These are phyloP conservation scores for Cantharis nigra DNA, from an alignment of 2,888 invertebrate genomes.

Conservation along the genomic window DNA sequence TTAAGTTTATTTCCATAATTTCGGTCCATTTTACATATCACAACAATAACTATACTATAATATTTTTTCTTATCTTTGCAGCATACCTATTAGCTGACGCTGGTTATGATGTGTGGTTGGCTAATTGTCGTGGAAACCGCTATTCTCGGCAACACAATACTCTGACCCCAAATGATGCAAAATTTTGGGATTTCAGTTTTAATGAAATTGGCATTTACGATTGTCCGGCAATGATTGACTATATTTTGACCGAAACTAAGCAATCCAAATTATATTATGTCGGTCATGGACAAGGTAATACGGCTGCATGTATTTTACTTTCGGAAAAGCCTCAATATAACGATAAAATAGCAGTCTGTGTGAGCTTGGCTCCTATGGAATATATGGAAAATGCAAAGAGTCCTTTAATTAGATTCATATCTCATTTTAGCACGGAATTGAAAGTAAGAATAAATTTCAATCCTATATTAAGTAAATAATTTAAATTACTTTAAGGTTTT, in stretches of 20 bases:
- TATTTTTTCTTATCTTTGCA: neutral
- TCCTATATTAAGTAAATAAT: neutral
- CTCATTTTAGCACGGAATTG: neutral
- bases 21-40: no score
- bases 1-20: no score
- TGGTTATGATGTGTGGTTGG: constrained; percentile 1
- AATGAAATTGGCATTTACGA: neutral
- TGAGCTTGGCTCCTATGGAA: neutral
- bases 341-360: neutral
- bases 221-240: neutral
- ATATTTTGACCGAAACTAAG: neutral
- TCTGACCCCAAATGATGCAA: neutral
- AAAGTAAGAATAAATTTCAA: neutral
- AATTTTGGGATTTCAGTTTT: neutral
- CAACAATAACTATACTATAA: no score
- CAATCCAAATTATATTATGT: neutral
- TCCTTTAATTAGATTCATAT: neutral
- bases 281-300: neutral
- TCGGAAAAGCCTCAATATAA: neutral
- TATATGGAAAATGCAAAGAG: neutral
- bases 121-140: neutral
- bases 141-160: neutral
- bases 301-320: neutral
- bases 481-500: neutral
- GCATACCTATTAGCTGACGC: neutral